Evolutionary conservation across 2,888 invertebrate genomes (phyloP).

Genomic region (Subacronicta megacephala): DNA sequence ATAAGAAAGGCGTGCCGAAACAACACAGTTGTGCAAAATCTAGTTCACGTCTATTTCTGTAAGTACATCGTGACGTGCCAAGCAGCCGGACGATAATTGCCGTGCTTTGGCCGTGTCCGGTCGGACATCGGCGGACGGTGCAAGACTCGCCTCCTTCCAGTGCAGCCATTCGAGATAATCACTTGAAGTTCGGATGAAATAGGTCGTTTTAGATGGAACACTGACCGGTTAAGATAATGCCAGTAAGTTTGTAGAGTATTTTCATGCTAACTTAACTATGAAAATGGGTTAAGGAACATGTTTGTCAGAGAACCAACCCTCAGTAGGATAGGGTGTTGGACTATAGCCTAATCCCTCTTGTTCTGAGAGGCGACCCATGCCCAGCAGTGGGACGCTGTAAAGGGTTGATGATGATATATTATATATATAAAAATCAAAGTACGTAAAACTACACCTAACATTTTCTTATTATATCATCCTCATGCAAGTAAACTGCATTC

Average conservation of each 20-base stretch:
- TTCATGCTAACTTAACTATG: constrained; percentile 6
- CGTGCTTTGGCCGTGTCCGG: constrained; percentile 41
- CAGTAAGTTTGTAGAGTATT: constrained; percentile 7
- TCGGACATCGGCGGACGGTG: constrained; percentile 57
- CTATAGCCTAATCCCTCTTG: too few relatives aligned
- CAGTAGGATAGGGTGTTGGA: too few relatives aligned
- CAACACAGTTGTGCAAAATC: constrained; percentile 22
- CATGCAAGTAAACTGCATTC: constrained; percentile 12
- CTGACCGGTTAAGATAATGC: constrained; percentile 10
- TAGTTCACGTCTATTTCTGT: constrained; percentile 32
- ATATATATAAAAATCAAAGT: too few relatives aligned
- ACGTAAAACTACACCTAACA: not conserved
- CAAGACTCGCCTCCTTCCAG: constrained; percentile 51
- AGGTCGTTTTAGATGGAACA: constrained; percentile 22
- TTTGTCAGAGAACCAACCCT: too few relatives aligned
- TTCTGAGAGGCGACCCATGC: too few relatives aligned
- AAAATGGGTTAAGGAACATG: not conserved
- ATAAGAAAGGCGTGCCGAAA: constrained; percentile 23
- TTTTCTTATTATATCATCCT: constrained; percentile 16
- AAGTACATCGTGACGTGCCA: constrained; percentile 52
- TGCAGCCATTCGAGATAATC: constrained; percentile 49
- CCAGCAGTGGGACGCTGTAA: too few relatives aligned
- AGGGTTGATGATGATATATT: too few relatives aligned
- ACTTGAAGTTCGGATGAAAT: constrained; percentile 40
- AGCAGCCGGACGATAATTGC: constrained; percentile 63